Conservation (phyloP, 1,140 invertebrate genomes). For the Anoplophora glabripennis region DNA sequence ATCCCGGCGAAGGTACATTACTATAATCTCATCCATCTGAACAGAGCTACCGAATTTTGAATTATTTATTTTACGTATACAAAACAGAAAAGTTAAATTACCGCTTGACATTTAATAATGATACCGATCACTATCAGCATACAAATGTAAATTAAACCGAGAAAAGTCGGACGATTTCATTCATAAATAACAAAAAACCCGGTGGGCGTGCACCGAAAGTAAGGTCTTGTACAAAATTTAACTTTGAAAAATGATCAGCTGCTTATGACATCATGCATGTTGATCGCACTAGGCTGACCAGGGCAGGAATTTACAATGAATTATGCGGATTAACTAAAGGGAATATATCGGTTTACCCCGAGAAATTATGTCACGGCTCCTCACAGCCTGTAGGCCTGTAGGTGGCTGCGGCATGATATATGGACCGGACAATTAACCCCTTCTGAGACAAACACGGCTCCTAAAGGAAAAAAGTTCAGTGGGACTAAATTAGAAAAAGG, state of each 20-base stretch:
- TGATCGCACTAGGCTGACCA: slow-evolving; percentile 16
- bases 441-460: slow-evolving; percentile 13
- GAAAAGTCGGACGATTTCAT: slow-evolving; percentile 11
- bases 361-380: too few relatives aligned
- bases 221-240: slow-evolving; percentile 24
- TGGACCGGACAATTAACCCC: slow-evolving; percentile 16
- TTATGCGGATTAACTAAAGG: slow-evolving; percentile 28
- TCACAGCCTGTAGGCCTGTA: slow-evolving; percentile 7
- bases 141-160: slow-evolving; percentile 17
- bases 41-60: too few relatives aligned
- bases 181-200: slow-evolving; percentile 11
- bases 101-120: slow-evolving; percentile 6
- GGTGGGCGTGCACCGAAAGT: slow-evolving; percentile 13
- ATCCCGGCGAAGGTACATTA: too few relatives aligned
- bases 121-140: slow-evolving; percentile 1
- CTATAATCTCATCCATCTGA: too few relatives aligned
- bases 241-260: slow-evolving; percentile 30
- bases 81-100: slow-evolving; percentile 11
- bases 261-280: slow-evolving; percentile 28
- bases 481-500: slow-evolving; percentile 11
- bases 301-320: slow-evolving; percentile 24
- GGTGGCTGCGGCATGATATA: slow-evolving; percentile 9
- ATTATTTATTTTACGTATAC: too few relatives aligned
- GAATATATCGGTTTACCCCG: slow-evolving; percentile 4
- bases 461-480: slow-evolving; percentile 10